These are phyloP conservation scores for Yponomeuta plumbellus DNA, from an alignment of 2,888 invertebrate genomes.

Conservation along the genomic window DNA sequence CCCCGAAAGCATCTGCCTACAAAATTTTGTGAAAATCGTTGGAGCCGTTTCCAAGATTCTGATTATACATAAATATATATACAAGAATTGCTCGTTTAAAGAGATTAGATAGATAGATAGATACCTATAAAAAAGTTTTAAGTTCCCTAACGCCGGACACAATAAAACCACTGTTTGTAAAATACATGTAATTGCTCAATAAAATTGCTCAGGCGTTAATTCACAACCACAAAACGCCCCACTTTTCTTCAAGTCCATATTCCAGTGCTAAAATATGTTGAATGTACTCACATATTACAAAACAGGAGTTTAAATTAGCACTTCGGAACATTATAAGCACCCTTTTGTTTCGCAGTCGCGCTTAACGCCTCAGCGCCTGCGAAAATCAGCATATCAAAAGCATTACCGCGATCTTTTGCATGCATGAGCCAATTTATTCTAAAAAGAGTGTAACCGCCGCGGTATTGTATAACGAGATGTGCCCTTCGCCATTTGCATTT, in stretches of 20 bases:
- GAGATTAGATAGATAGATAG: too few relatives aligned
- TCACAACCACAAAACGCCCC: not conserved
- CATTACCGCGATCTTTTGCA: constrained; percentile 8
- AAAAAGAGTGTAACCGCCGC: not conserved
- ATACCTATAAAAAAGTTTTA: too few relatives aligned
- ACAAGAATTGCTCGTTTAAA: too few relatives aligned
- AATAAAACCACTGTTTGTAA: not conserved
- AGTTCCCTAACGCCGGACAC: not conserved
- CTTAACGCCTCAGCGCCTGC: constrained; percentile 10
- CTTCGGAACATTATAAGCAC: constrained; percentile 1
- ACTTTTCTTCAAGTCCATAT: not conserved
- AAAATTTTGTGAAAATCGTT: too few relatives aligned
- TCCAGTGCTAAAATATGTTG: not conserved
- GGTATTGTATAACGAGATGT: constrained; percentile 7
- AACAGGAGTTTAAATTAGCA: not conserved
- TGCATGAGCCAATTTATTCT: constrained; percentile 12
- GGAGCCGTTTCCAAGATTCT: too few relatives aligned
- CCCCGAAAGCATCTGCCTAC: too few relatives aligned
- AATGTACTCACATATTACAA: not conserved
- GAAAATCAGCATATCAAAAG: constrained; percentile 14
- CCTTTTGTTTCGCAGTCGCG: not conserved
- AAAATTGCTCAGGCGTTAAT: not conserved
- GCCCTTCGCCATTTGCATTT: constrained; percentile 10
- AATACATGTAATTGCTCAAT: not conserved
- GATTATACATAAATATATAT: too few relatives aligned